Evolutionary conservation across 2,888 invertebrate genomes (phyloP).

Genomic region (Seira sanloemensis): DNA sequence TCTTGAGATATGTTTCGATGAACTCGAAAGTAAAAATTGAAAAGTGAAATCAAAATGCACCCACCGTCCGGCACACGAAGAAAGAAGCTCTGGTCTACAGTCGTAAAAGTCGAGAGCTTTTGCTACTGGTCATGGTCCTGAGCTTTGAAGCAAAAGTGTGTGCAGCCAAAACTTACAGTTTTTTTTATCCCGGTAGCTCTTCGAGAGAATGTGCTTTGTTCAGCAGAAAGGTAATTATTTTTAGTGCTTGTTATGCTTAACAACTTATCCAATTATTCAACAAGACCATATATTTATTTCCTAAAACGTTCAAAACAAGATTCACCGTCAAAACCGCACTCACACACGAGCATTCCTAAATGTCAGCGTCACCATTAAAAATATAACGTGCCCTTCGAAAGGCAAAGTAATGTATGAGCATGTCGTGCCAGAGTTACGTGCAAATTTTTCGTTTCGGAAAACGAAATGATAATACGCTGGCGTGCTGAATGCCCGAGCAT

Average conservation of each 20-base stretch:
- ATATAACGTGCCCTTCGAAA: not conserved
- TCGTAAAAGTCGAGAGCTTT: not conserved
- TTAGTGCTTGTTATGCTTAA: not conserved
- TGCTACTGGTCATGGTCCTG: slow-evolving; percentile 8
- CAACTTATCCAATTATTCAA: slow-evolving; percentile 5
- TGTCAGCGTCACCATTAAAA: slow-evolving; percentile 13
- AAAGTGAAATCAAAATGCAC: not conserved
- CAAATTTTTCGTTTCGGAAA: too few relatives aligned
- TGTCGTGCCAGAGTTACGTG: not conserved
- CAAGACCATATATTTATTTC: not conserved
- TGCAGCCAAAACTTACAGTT: too few relatives aligned
- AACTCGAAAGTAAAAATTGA: not conserved
- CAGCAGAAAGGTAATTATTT: not conserved
- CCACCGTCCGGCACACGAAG: not conserved
- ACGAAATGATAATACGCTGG: not conserved
- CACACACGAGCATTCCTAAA: not conserved
- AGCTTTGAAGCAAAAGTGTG: not conserved
- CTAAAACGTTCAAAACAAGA: slow-evolving; percentile 9
- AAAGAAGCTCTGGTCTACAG: slow-evolving; percentile 3
- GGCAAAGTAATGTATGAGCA: not conserved
- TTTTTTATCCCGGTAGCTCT: too few relatives aligned
- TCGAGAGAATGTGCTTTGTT: not conserved
- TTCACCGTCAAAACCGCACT: too few relatives aligned
- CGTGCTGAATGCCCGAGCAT: not conserved
- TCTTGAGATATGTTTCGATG: not conserved